phyloP scores from a whole-genome alignment of 2,888 invertebrate species.

The Diarsia rubi region DNA sequence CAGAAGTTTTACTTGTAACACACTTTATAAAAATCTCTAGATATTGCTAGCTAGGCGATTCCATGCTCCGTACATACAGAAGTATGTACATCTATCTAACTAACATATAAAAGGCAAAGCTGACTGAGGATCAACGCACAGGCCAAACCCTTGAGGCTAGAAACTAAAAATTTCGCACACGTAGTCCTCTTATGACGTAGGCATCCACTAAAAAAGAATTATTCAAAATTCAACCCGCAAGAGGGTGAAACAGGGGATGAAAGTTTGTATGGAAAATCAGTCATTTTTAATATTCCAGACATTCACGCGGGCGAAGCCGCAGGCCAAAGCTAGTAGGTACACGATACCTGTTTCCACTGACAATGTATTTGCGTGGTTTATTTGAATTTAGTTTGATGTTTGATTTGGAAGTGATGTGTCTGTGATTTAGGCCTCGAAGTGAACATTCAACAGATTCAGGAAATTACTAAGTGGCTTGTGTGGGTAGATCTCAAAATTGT shows the following conservation, averaged over 20 bases:
- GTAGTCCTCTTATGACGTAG: no score
- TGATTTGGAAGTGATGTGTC: conserved; percentile 28
- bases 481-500: background rate
- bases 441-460: background rate
- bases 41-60: background rate
- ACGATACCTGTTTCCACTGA: conserved; percentile 40
- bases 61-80: background rate
- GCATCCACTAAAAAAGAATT: no score
- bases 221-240: no score
- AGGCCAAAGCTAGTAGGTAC: background rate
- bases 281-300: no score
- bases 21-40: background rate
- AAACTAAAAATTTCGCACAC: no score
- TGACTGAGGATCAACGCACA: no score
- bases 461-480: background rate
- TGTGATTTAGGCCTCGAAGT: background rate
- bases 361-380: conserved; percentile 49
- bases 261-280: no score
- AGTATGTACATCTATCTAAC: no score
- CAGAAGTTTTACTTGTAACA: background rate
- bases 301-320: no score
- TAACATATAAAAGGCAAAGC: no score
- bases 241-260: no score
- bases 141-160: no score
- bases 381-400: conserved; percentile 41